Conservation (phyloP, 1,140 invertebrate species). For the Eupristina koningsbergeri region DNA sequence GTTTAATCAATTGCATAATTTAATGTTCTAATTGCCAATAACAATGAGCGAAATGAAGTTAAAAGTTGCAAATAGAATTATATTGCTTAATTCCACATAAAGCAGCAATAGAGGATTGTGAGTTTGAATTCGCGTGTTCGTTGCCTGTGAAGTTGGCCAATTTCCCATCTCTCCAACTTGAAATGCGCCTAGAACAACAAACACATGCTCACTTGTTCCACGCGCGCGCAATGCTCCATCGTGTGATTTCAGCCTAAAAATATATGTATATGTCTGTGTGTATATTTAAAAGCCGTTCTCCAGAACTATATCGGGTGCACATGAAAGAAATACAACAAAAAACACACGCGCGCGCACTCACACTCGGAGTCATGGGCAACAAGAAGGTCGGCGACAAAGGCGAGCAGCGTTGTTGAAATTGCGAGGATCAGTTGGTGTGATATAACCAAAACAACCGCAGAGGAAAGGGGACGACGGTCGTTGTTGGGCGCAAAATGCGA, state of each 20-base stretch:
- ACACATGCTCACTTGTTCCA: not conserved
- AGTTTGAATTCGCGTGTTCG: not conserved
- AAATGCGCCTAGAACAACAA: constrained; percentile 13
- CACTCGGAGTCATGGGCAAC: no score
- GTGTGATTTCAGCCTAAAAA: no score
- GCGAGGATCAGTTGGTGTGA: not conserved
- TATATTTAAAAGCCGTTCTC: not conserved
- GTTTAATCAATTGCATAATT: no score
- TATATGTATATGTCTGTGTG: not conserved
- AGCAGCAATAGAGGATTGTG: not conserved
- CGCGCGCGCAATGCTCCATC: no score
- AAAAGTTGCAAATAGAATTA: no score
- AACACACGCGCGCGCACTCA: not conserved
- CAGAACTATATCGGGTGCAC: not conserved
- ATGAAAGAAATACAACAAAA: not conserved
- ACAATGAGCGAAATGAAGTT: no score
- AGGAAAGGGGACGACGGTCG: not conserved
- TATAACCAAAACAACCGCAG: not conserved
- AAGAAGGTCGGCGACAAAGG: no score
- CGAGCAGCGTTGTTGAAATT: not conserved
- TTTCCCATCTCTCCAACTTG: not conserved
- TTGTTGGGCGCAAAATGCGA: constrained; percentile 54
- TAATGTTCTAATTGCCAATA: no score
- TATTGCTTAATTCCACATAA: no score
- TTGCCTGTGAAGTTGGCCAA: constrained; percentile 14